These are phyloP conservation scores for Thereva nobilitata DNA, from an alignment of 2,888 invertebrate genomes.

Conservation along the genomic window DNA sequence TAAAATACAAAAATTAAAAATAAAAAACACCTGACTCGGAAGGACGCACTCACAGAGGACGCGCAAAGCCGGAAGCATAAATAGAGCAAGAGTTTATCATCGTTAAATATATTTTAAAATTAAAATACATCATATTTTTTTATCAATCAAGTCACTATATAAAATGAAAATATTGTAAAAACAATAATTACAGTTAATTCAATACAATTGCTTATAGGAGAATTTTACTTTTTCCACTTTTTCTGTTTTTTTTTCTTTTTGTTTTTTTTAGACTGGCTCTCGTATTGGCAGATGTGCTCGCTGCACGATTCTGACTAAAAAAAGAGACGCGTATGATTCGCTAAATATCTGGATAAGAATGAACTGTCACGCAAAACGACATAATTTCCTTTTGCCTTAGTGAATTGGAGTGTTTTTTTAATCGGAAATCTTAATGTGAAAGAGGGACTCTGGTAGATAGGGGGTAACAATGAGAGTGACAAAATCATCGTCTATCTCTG, in stretches of 20 bases:
- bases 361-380: conserved; percentile 29
- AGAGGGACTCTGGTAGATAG: conserved; percentile 11
- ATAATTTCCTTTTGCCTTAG: conserved; percentile 9
- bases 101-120: conserved; percentile 36
- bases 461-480: neutral
- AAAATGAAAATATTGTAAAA: conserved; percentile 32
- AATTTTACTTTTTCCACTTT: too few species aligned
- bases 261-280: conserved; percentile 24
- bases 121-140: conserved; percentile 34
- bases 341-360: conserved; percentile 26
- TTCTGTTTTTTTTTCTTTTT: conserved; percentile 21
- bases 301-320: conserved; percentile 25
- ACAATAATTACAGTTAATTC: conserved; percentile 31
- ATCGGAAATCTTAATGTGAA: conserved; percentile 29
- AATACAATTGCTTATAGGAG: conserved; percentile 32
- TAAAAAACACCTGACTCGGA: conserved; percentile 11
- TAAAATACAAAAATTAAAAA: conserved; percentile 26
- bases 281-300: neutral
- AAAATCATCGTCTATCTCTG: conserved; percentile 50
- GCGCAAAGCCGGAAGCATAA: conserved; percentile 31
- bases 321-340: conserved; percentile 13
- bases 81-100: conserved; percentile 26
- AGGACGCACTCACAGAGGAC: conserved; percentile 22
- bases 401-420: conserved; percentile 28
- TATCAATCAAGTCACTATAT: conserved; percentile 33